Base-by-base conservation (phyloP, 1,140 invertebrate species). In the Philopotamus ludificatus region DNA sequence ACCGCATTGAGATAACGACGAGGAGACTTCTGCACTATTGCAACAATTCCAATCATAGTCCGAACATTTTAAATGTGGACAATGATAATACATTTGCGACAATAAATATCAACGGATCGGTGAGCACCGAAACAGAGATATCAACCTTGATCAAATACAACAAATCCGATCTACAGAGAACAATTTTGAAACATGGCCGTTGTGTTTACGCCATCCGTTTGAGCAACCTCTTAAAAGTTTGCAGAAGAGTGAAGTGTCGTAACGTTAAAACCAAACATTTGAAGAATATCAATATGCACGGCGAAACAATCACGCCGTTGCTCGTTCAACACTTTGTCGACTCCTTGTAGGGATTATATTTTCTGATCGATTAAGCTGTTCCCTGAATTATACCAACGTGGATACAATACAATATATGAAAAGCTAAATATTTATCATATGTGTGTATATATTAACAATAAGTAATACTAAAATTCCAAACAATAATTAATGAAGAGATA, bases 301-400 rank as follows among this genome's bases (percentile, higher is more conserved):
- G 57, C n/a, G 68, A 67, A 16, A 39, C 49, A 4, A 28, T 67
- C 7, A 60, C 62, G 12, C 68, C 68, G 20, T 70, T 64, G 68
- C 44, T 70, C 15, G 51, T 67, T 10, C 68, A 70, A 28, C 68
- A 70, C 34, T 65, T 70, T 58, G 68, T 67, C n/a, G 68, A 70
- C 51, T 61, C 65, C 45, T 67, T 70, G 68, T 70, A 70, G 65
- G 65, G 61, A 55, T 53, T 70, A 55, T n/a, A n/a, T 62, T 65
- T 63, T 23, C 63, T 41, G 28, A 41, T 54, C 53, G 41, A 47
- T 50, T 15, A 15, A 47, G 10, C 4, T 8, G 18, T 47, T 9
- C 4, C 18, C 18, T 47, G 10, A 47, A 15, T 8, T 7, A 47
- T 16, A 16, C 44, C 44, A 15, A 8, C 44, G 18, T 47, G 44